Evolutionary conservation across 2,888 invertebrate genomes (phyloP).

Genomic region (Agrotis puta): DNA sequence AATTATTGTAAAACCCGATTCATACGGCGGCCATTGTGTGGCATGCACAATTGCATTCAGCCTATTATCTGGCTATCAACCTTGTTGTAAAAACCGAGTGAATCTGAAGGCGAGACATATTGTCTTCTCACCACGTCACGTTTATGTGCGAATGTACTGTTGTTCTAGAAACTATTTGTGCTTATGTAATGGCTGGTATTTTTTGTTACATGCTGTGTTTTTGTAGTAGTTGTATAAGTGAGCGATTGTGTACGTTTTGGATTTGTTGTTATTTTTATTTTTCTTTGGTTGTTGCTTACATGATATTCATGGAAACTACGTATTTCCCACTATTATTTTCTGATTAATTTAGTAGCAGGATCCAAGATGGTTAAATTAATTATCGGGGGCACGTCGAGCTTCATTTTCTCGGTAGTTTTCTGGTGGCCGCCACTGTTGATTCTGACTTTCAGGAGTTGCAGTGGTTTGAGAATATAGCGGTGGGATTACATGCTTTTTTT

Average conservation of each 20-base stretch:
- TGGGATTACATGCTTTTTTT: too few relatives aligned
- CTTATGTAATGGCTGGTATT: constrained; percentile 36
- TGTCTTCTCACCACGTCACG: constrained; percentile 28
- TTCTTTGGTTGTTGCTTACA: too few relatives aligned
- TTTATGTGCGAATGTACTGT: constrained; percentile 14
- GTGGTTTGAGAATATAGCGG: too few relatives aligned
- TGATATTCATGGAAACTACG: too few relatives aligned
- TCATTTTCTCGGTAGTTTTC: too few relatives aligned
- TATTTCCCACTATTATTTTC: too few relatives aligned
- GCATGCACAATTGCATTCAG: constrained; percentile 57
- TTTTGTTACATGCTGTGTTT: neutral
- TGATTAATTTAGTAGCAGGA: too few relatives aligned
- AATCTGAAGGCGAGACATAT: constrained; percentile 37
- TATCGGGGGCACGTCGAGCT: too few relatives aligned
- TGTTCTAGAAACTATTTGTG: constrained; percentile 18
- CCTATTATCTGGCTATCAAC: constrained; percentile 56
- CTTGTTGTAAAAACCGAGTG: constrained; percentile 47
- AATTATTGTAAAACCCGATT: constrained; percentile 52
- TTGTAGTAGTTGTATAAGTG: neutral
- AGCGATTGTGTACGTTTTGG: neutral
- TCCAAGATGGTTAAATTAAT: too few relatives aligned
- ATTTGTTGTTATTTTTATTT: neutral
- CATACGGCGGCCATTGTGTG: constrained; percentile 42
- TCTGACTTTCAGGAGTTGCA: too few relatives aligned
- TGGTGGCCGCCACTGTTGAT: too few relatives aligned